A percentile compares a stretch with the other conserved stretches of the same genome.
Conservation (phyloP, 1,140 invertebrate species). For the Drosophila bocki region DNA sequence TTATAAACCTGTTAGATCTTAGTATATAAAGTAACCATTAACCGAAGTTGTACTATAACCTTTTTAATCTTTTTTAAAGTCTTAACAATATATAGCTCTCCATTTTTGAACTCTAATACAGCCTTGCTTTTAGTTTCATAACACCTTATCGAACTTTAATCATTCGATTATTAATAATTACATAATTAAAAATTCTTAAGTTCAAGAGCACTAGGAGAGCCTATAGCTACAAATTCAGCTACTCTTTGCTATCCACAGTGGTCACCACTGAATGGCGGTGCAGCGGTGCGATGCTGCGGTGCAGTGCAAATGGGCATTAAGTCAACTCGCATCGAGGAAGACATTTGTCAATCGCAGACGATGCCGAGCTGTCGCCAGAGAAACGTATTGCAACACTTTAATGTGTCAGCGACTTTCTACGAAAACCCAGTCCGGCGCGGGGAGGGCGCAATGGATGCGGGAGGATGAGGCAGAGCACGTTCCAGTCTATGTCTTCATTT, state of each 20-base stretch:
- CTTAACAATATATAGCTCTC: too few relatives aligned
- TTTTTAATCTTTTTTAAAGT: too few relatives aligned
- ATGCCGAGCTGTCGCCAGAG: conserved; percentile 47
- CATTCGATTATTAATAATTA: too few relatives aligned
- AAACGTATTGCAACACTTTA: conserved; percentile 78
- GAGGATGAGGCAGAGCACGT: conserved; percentile 31
- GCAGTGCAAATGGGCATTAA: conserved; percentile 72
- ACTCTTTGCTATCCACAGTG: neutral
- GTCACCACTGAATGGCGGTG: conserved; percentile 8
- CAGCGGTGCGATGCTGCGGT: conserved; percentile 29
- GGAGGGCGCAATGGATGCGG: conserved; percentile 5
- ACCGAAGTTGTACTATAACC: too few relatives aligned
- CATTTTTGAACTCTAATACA: too few relatives aligned
- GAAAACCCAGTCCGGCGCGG: conserved; percentile 53
- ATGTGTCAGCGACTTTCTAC: conserved; percentile 79
- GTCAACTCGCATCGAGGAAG: conserved; percentile 77
- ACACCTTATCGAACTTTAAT: too few relatives aligned
- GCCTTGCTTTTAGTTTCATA: too few relatives aligned
- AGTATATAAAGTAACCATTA: too few relatives aligned
- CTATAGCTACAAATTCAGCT: neutral
- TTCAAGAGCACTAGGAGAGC: neutral
- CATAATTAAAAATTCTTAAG: too few relatives aligned
- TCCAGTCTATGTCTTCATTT: conserved; percentile 78
- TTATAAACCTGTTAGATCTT: too few relatives aligned
- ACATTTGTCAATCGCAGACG: conserved; percentile 75